Conservation (phyloP, 2,888 invertebrate genomes). For the Meghimatium bilineatum region DNA sequence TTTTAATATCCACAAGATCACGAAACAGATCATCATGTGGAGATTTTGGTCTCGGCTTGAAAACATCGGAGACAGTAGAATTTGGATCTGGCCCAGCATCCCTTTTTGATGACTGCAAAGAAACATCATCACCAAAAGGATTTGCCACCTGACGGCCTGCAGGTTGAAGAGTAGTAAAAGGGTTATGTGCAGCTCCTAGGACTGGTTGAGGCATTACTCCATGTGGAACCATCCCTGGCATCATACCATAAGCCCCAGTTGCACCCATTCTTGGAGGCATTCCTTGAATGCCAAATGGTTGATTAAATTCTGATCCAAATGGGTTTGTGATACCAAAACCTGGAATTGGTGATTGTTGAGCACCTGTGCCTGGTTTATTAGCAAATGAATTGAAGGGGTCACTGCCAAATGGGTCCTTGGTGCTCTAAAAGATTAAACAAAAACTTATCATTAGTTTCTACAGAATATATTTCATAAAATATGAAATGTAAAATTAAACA, state of each 20-base stretch:
- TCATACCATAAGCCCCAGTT: conserved; percentile 2
- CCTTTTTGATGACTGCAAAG: conserved; percentile 44
- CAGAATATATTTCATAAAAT: not conserved
- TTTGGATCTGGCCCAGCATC: conserved; percentile 35
- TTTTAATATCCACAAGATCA: conserved; percentile 61
- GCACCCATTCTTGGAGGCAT: conserved; percentile 24
- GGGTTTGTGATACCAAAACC: conserved; percentile 34
- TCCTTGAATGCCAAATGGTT: conserved; percentile 40
- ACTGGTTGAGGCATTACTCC: conserved; percentile 46
- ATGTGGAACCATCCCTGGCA: conserved; percentile 23
- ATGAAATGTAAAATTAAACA: not conserved
- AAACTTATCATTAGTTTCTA: not conserved
- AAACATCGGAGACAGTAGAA: conserved; percentile 1
- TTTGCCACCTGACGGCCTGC: conserved; percentile 40
- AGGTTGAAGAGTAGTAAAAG: conserved; percentile 41
- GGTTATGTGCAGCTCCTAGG: conserved; percentile 43
- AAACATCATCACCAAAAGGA: conserved; percentile 46
- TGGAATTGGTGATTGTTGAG: not conserved
- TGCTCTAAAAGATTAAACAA: conserved; percentile 21
- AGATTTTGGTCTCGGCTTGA: conserved; percentile 5
- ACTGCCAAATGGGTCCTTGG: conserved; percentile 58
- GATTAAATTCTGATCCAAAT: conserved; percentile 34
- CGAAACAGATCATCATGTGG: conserved; percentile 56
- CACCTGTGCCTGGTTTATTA: conserved; percentile 8
- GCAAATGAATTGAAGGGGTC: conserved; percentile 54